Base-by-base conservation (phyloP, 2,113 vertebrate genomes). In the Periophthalmus modestus region DNA sequence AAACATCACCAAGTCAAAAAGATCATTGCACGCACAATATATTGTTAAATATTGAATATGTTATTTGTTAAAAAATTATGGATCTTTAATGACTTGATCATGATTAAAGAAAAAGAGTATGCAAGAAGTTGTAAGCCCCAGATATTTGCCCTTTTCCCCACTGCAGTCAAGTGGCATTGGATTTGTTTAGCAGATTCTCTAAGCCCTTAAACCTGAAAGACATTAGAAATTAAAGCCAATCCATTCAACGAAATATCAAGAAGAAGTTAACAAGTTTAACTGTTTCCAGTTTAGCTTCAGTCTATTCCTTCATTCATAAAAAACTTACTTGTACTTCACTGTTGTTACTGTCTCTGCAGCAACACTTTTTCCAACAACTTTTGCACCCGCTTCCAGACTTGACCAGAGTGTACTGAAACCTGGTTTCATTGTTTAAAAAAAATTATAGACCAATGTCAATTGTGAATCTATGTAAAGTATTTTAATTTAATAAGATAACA, bases 321-420 rank as follows among this genome's bases (percentile, higher is more conserved):
- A 23, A 61, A 95, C 97, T 94, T 94, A 98, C 97, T 98, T 98
- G 93, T 97, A 82, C 74, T 91, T 96, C 74, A 98, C 95, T 0
- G 95, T 97, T 57, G 92, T 93, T 43, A 98, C 96, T 0, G 96
- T 98, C 87, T 98, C 97, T 21, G 95, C 83, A 65, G 94, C 85
- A 72, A 99, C 94, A 85, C 95, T 98, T 90, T 94, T 96, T 74
- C 94, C 95, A 70, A 99, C 92, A 75, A 94, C 95, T 84, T 94
- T 99, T 0, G 96, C 97, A 62, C 96, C 97, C 5, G 91, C 87
- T 88, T 98, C 97, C 93, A 99, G 85, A 82, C 97, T 96, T 4
- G 95, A 92, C 98, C 97, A 99, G 63, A 98, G 88, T 6, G 96
- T 94, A 67, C 96, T 94, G 79, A 99, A 93, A 63, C 98, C 97